These are phyloP conservation scores for Kradibia gibbosae DNA, from an alignment of 1,140 invertebrate genomes.

Conservation along the genomic window DNA sequence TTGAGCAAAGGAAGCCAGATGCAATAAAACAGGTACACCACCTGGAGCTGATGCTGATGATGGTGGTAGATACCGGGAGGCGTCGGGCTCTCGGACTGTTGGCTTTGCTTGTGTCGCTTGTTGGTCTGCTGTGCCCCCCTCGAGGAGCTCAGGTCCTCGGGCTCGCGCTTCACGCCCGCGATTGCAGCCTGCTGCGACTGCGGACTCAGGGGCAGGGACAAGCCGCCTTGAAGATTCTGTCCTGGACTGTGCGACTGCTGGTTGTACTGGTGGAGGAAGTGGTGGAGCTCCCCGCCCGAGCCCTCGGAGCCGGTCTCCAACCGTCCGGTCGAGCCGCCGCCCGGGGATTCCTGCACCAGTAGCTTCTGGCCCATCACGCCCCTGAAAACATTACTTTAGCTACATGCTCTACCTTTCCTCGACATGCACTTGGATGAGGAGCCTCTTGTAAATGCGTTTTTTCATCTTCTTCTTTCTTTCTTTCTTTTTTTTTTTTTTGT, in stretches of 20 bases:
- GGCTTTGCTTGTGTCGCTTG: conserved; percentile 69
- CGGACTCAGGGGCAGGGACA: conserved; percentile 69
- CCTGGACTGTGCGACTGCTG: conserved; percentile 75
- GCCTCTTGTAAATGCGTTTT: not conserved
- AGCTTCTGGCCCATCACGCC: conserved; percentile 72
- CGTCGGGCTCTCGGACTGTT: conserved; percentile 72
- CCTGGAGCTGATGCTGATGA: conserved; percentile 72
- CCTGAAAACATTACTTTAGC: conserved; percentile 53
- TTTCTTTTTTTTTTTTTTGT: not conserved
- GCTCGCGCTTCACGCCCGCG: conserved; percentile 77
- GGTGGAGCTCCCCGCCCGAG: conserved; percentile 73
- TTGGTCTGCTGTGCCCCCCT: conserved; percentile 72
- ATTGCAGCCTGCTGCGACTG: conserved; percentile 68
- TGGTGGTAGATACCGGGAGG: conserved; percentile 76
- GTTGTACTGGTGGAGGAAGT: conserved; percentile 78
- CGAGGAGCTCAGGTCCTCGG: conserved; percentile 78
- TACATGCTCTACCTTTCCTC: not conserved
- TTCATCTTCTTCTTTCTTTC: not conserved
- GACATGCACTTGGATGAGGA: no score
- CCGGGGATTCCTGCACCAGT: conserved; percentile 68
- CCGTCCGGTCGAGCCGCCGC: conserved; percentile 73
- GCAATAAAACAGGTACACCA: conserved; percentile 49
- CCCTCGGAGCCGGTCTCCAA: conserved; percentile 72
- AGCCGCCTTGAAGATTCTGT: conserved; percentile 66
- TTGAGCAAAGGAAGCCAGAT: no score